A percentile compares a stretch with the other conserved stretches of the same genome.
phyloP scores from a whole-genome alignment of 2,888 invertebrate species.

The Cancer borealis region DNA sequence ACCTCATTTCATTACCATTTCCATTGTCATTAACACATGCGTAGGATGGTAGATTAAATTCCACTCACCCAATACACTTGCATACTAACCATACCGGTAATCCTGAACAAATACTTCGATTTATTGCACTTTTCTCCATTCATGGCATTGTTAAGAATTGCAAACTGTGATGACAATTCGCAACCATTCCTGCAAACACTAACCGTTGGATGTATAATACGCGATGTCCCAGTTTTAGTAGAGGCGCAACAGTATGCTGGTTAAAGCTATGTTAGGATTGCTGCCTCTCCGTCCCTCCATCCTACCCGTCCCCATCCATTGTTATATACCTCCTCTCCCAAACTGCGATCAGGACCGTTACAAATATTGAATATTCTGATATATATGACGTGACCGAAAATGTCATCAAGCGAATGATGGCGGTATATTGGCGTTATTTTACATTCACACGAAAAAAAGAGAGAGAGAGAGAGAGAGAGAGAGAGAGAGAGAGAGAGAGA shows the following conservation, averaged over 20 bases:
- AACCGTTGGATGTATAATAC: neutral
- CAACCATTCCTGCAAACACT: neutral
- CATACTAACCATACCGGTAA: neutral
- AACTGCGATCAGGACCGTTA: neutral
- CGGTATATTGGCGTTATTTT: neutral
- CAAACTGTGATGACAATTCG: neutral
- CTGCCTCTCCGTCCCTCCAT: neutral
- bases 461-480: neutral
- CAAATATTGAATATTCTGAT: neutral
- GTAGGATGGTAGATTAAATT: neutral
- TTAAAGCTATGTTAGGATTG: neutral
- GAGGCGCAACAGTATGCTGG: neutral
- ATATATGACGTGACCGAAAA: neutral
- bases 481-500: conserved; percentile 27
- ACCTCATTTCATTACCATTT: too few relatives aligned
- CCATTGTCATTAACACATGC: too few relatives aligned
- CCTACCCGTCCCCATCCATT: neutral
- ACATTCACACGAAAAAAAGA: neutral
- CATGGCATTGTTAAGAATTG: neutral
- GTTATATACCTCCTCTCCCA: neutral
- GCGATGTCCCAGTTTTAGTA: neutral
- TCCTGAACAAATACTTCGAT: neutral
- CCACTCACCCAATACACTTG: neutral
- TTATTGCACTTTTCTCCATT: neutral
- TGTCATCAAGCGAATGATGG: conserved; percentile 1